Conservation (phyloP, 2,888 invertebrate genomes). For the Aphelenchoides bicaudatus region DNA sequence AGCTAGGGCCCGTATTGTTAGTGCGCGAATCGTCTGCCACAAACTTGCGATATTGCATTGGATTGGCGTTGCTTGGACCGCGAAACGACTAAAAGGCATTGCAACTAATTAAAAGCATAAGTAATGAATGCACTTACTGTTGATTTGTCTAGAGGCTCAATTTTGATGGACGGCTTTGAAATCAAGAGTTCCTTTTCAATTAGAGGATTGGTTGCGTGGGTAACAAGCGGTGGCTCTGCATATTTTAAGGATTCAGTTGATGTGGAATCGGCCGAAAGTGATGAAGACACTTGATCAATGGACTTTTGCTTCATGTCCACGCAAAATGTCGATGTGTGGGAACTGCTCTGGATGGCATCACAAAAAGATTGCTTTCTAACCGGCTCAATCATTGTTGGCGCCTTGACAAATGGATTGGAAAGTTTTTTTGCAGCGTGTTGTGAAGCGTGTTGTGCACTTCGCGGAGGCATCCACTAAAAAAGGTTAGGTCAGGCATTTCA, state of each 20-base stretch:
- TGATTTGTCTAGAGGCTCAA: background rate
- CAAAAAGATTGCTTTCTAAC: conserved; percentile 4
- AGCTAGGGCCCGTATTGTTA: no score
- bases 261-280: background rate
- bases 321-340: background rate
- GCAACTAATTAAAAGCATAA: background rate
- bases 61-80: background rate
- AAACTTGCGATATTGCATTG: no score
- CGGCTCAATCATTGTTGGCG: background rate
- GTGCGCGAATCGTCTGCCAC: no score
- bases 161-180: background rate
- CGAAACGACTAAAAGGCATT: background rate
- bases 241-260: background rate
- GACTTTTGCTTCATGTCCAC: conserved; percentile 5
- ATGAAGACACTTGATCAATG: conserved; percentile 3
- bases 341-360: background rate
- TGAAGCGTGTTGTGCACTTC: conserved; percentile 8
- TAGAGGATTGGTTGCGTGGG: conserved; percentile 1
- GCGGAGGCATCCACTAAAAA: conserved; percentile 53
- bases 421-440: no score
- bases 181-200: background rate
- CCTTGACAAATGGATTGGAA: background rate
- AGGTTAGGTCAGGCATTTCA: no score
- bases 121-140: background rate
- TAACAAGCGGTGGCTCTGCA: background rate